Evolutionary conservation across 2,888 invertebrate genomes (phyloP), one percentile per base, ranked within the genome.

Genomic region (Erynnis tages): DNA sequence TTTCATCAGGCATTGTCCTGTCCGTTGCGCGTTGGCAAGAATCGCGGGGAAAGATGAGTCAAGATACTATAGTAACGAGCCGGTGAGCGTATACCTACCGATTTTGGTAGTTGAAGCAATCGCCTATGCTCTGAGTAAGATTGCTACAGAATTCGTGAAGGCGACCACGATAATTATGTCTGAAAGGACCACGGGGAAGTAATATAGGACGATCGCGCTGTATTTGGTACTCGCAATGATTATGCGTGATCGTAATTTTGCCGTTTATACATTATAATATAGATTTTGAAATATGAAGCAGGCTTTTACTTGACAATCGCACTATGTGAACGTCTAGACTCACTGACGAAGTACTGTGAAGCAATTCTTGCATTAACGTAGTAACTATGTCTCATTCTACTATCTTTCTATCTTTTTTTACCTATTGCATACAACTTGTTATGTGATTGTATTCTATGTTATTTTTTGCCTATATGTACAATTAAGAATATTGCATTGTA

Each of bases 1-100:
- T 79, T 82, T 76, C 71, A 69, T 58, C 54, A 59, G 60, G 65
- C 72, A 82, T 82, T 83, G 84, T 82, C 73, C 78, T 79, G 82
- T 80, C 80, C 57, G 57, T 69, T 54, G 30, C 23, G 25, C 7
- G 19, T 25, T 34, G 27, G 25, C 23, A 38, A n/a, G 30, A 54
- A 55, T 56, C 55, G 29, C 41, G 27, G 37, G 32, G 27, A 48
- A 38, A 58, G 59, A 61, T 61, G 61, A 61, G 56, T 59, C 57
- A 59, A 53, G 45, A 49, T 41, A 48, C 19, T 40, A 25, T 16
- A 5, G 17, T 16, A 49, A 32, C 37, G 6, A 41, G n/a, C 7
- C 11, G 30, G 16, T 35, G 29, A 29, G 21, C 21, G 35, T 8
- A 25, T 25, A 27, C 8, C n/a, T 35, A 35, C 43, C 37, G 35